Evolutionary conservation across 2,888 invertebrate genomes (phyloP).

Genomic region (Eupithecia pulchellata): DNA sequence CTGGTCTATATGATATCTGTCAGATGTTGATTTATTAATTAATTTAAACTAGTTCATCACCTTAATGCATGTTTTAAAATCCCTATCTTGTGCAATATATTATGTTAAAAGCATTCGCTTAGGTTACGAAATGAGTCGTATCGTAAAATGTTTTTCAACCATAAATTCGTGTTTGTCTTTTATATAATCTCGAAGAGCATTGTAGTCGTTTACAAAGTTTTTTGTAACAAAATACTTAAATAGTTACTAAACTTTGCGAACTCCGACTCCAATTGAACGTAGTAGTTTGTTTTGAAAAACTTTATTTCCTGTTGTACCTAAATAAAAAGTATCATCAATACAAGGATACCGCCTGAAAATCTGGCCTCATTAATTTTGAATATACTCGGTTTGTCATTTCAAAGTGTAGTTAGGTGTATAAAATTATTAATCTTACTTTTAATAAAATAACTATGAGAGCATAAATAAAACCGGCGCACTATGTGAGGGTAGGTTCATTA

Average conservation of each 20-base stretch:
- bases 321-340: no score
- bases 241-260: not conserved
- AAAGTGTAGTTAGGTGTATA: not conserved
- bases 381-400: not conserved
- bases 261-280: not conserved
- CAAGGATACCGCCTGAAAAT: no score
- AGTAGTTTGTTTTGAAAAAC: no score
- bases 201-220: not conserved
- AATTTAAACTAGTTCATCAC: slow-evolving; percentile 12
- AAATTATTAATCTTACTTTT: not conserved
- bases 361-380: not conserved
- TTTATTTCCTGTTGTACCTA: no score
- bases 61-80: not conserved
- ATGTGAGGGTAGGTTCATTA: not conserved
- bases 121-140: not conserved
- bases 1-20: slow-evolving; percentile 1
- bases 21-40: not conserved
- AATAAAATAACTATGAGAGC: slow-evolving; percentile 2
- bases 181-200: no score
- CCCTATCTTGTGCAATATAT: not conserved
- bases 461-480: slow-evolving; percentile 2
- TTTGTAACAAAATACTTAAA: not conserved
- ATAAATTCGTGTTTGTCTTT: slow-evolving; percentile 1
- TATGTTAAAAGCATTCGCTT: not conserved
- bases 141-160: not conserved